Evolutionary conservation across 2,113 vertebrate genomes (phyloP), one percentile per base, ranked within the genome.

Genomic region (Gracilinanus agilis): DNA sequence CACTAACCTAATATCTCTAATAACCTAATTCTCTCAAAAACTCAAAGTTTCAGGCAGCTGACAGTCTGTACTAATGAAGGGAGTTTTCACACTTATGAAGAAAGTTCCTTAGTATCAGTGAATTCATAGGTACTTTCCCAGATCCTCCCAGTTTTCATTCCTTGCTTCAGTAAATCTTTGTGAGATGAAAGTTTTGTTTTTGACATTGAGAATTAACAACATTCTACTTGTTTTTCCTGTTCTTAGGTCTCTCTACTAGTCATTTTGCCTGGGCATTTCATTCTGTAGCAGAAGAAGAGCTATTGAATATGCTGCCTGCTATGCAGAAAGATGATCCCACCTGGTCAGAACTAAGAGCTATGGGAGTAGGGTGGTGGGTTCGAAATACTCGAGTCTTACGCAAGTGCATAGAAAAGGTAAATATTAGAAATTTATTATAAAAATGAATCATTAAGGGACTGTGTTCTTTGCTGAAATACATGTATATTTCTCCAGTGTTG

Each of bases 211-310:
- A 40, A 83, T 83, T 83, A 49, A 40, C 67, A 96, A 67, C 23
- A 56, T 96, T 92, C 11, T 92, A 95, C 95, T 94, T 96, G 2
- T 11, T 90, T 67, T 67, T 97, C 96, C 44, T 94, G 13, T 40
- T 40, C 1, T 0, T 95, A 99, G 99, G 99, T 24, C 98, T 99
- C 93, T 99, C 99, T 91, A 99, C 99, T 2, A 99, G 99, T 98
- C 99, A 99, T 95, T 99, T 99, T 98, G 99, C 99, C 90, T 99
- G 99, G 99, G 99, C 99, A 0, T 99, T 99, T 98, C 99, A 99
- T 98, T 99, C 99, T 0, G 99, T 99, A 96, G 99, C 99, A 0
- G 99, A 99, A 98, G 99, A 99, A 98, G 99, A 99, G 94, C 98
- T 99, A 55, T 97, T 99, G 75, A 99, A 98, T 97, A 99, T 99